A percentile compares a stretch with the other conserved stretches of the same genome.
Conservation (phyloP, 2,888 invertebrate genomes). For the Nymphalis urticae region DNA sequence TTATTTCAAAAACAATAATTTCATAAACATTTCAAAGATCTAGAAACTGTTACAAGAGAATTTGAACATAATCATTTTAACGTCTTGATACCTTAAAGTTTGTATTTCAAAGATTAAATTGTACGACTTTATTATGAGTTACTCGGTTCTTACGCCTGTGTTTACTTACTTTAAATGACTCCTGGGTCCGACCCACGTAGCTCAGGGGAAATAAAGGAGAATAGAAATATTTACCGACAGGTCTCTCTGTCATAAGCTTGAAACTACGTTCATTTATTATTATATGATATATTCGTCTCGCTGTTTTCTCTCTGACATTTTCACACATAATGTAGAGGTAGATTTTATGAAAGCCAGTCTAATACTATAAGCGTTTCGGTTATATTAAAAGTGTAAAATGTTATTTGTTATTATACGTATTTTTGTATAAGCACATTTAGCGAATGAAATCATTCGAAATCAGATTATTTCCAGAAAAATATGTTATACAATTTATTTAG, state of each 20-base stretch:
- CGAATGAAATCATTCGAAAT: too few species aligned
- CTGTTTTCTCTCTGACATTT: conserved; percentile 6
- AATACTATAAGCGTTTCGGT: not conserved
- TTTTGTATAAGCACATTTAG: too few species aligned
- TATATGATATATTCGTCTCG: conserved; percentile 15
- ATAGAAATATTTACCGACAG: conserved; percentile 58
- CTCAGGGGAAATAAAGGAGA: conserved; percentile 64
- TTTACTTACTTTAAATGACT: conserved; percentile 61
- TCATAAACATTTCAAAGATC: not conserved
- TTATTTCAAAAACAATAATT: not conserved
- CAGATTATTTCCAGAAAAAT: too few species aligned
- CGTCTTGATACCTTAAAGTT: conserved; percentile 32
- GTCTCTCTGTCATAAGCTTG: conserved; percentile 49
- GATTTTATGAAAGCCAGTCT: not conserved
- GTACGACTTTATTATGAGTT: conserved; percentile 61
- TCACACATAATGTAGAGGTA: not conserved
- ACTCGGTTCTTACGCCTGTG: conserved; percentile 56
- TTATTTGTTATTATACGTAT: too few species aligned
- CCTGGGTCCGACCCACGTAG: conserved; percentile 55
- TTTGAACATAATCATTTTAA: conserved; percentile 22
- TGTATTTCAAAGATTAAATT: conserved; percentile 56
- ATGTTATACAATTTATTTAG: too few species aligned
- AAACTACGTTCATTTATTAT: conserved; percentile 32
- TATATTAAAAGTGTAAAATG: not conserved
- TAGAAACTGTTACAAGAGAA: conserved; percentile 23